Conservation (phyloP, 2,113 vertebrate species). For the Antidorcas marsupialis region DNA sequence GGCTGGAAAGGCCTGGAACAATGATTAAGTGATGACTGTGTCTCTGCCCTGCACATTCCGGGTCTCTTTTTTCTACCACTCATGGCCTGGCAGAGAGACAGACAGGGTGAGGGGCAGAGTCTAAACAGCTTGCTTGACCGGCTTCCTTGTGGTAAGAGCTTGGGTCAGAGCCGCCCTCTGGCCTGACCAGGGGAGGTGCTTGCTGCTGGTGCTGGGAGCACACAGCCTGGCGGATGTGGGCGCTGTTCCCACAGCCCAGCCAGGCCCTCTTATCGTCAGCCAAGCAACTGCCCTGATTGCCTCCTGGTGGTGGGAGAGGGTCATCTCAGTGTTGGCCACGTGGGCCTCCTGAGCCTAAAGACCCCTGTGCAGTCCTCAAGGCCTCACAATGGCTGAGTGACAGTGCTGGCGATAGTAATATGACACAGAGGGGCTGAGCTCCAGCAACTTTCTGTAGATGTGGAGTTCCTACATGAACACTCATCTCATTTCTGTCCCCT, state of each 20-base stretch:
- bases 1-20: not conserved
- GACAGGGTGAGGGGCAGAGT: not conserved
- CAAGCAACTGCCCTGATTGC: not conserved
- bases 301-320: not conserved
- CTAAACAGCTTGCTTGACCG: rapidly evolving
- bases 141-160: not conserved
- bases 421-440: not conserved
- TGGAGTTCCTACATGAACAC: not conserved
- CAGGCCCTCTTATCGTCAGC: not conserved
- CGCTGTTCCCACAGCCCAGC: rapidly evolving
- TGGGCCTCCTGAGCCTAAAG: not conserved
- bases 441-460: not conserved
- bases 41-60: not conserved
- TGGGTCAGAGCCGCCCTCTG: not conserved
- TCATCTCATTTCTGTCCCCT: too few relatives aligned
- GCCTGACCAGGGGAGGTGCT: not conserved
- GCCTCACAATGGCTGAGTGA: not conserved
- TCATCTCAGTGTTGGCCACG: not conserved
- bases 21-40: not conserved
- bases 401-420: not conserved
- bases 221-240: not conserved
- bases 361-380: not conserved
- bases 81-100: not conserved
- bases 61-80: not conserved
- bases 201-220: rapidly evolving